These are phyloP conservation scores for Exocentrus adspersus DNA, from an alignment of 2,888 invertebrate genomes.

Conservation along the genomic window DNA sequence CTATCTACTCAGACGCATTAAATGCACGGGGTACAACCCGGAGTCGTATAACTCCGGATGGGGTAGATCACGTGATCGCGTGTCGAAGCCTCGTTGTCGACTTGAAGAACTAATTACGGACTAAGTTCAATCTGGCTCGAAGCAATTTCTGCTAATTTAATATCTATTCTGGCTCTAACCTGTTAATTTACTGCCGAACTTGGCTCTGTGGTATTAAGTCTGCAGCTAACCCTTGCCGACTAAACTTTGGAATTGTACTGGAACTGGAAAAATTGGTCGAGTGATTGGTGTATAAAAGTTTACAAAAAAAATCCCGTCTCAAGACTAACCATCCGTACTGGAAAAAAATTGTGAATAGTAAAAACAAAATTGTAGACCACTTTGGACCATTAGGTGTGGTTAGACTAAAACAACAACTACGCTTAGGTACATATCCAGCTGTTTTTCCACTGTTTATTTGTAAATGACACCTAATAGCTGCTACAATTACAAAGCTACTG, in stretches of 20 bases:
- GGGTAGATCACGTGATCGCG: conserved; percentile 58
- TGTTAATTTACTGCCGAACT: conserved; percentile 44
- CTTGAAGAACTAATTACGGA: conserved; percentile 59
- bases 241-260: background rate
- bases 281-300: too few species aligned
- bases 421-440: too few species aligned
- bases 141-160: conserved; percentile 59
- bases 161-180: conserved; percentile 52
- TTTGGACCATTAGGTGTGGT: too few species aligned
- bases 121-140: conserved; percentile 53
- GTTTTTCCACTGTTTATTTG: too few species aligned
- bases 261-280: too few species aligned
- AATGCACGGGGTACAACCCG: conserved; percentile 40
- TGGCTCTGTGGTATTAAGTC: conserved; percentile 17
- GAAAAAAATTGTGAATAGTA: too few species aligned
- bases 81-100: conserved; percentile 56
- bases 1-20: conserved; percentile 33
- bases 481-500: background rate
- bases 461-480: too few species aligned
- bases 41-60: conserved; percentile 51
- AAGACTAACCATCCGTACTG: too few species aligned
- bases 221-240: conserved; percentile 1
- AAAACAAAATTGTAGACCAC: too few species aligned
- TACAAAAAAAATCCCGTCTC: too few species aligned
- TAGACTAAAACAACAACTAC: too few species aligned